Conservation (phyloP, 2,797 vertebrate genomes). For the Huso huso region DNA sequence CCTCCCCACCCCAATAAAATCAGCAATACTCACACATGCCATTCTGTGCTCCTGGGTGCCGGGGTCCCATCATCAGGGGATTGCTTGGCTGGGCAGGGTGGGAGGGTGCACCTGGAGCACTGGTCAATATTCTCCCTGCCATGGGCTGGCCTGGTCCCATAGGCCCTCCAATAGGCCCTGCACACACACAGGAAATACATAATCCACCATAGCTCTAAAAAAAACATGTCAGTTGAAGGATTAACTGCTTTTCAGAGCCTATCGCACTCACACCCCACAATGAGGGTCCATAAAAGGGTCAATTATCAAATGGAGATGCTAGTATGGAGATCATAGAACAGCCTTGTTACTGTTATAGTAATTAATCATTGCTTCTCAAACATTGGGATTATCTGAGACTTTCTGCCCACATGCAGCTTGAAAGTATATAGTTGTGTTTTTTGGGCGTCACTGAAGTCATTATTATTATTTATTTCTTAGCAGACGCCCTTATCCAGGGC, state of each 20-base stretch:
- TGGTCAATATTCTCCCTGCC: constrained; percentile 69
- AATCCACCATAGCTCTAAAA: too few species aligned
- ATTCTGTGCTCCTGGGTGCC: constrained; percentile 77
- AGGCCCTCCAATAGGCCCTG: constrained; percentile 60
- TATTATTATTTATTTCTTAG: too few species aligned
- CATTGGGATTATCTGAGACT: too few species aligned
- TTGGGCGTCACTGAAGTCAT: too few species aligned
- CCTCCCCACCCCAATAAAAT: neutral
- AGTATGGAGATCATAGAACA: too few species aligned
- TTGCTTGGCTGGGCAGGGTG: constrained; percentile 56
- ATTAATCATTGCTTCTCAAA: too few species aligned
- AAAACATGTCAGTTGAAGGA: neutral
- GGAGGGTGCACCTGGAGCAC: constrained; percentile 47
- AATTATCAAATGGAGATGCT: too few species aligned
- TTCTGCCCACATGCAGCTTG: too few species aligned
- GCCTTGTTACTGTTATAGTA: too few species aligned
- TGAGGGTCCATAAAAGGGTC: too few species aligned
- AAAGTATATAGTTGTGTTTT: too few species aligned
- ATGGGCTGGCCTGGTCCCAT: constrained; percentile 65
- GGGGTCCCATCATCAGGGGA: constrained; percentile 74
- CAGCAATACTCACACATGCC: constrained; percentile 82
- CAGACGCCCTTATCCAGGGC: too few species aligned
- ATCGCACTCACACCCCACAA: neutral
- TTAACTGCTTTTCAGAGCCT: constrained; percentile 29
- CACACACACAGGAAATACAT: neutral